A percentile compares a stretch with the other conserved stretches of the same genome.
phyloP scores from a whole-genome alignment of 1,140 invertebrate genomes.

The Lutraria rhynchaena region DNA sequence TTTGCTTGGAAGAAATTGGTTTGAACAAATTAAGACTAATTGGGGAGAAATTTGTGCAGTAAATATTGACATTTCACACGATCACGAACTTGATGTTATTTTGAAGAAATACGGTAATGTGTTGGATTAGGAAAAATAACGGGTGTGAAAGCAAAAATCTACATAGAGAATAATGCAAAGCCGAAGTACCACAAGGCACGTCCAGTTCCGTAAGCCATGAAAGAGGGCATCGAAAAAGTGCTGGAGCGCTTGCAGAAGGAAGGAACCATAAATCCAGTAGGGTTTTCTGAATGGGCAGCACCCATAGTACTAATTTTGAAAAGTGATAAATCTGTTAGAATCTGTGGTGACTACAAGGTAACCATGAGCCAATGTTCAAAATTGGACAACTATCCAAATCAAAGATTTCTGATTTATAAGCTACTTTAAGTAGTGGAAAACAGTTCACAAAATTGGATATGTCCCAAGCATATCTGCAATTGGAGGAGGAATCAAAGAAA shows the following conservation, averaged over 20 bases:
- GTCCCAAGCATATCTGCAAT: no score
- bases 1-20: no score
- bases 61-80: background rate
- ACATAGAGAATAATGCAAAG: background rate
- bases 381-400: no score
- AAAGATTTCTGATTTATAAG: no score
- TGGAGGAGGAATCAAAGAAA: no score
- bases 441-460: no score
- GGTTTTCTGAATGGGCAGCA: slow-evolving; percentile 74
- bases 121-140: background rate
- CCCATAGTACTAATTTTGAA: slow-evolving; percentile 79
- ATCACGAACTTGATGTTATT: background rate
- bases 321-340: slow-evolving; percentile 72
- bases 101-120: background rate
- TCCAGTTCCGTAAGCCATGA: slow-evolving; percentile 67
- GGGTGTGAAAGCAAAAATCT: background rate
- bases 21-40: no score
- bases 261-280: slow-evolving; percentile 57
- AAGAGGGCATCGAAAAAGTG: slow-evolving; percentile 66
- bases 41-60: no score
- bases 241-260: slow-evolving; percentile 54
- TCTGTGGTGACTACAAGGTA: slow-evolving; percentile 79
- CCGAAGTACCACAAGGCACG: background rate
- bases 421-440: no score
- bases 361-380: slow-evolving; percentile 77